A percentile compares a stretch with the other conserved stretches of the same genome.
These are phyloP conservation scores for Ditula angustiorana DNA, from an alignment of 2,888 invertebrate species.

Conservation along the genomic window DNA sequence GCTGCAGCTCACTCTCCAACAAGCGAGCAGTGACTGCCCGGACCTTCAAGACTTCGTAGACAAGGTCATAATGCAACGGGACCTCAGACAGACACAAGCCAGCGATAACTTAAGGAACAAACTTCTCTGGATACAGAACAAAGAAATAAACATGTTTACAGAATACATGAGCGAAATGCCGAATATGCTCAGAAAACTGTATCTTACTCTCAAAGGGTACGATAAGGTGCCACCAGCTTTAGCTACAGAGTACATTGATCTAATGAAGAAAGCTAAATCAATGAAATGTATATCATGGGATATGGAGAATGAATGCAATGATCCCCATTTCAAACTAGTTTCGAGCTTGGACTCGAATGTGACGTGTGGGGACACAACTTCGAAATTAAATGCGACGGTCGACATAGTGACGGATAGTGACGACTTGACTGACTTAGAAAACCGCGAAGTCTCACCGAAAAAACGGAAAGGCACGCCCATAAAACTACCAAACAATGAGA, in stretches of 20 bases:
- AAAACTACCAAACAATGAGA: constrained; percentile 70
- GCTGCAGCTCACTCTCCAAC: constrained; percentile 55
- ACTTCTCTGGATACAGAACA: constrained; percentile 71
- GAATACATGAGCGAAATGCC: constrained; percentile 83
- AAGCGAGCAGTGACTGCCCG: constrained; percentile 61
- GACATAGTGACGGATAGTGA: constrained; percentile 72
- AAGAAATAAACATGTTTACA: constrained; percentile 80
- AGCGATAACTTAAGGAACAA: constrained; percentile 69
- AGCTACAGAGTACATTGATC: constrained; percentile 84
- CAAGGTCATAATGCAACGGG: constrained; percentile 59
- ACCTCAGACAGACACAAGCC: constrained; percentile 71
- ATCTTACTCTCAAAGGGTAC: constrained; percentile 85
- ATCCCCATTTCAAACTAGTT: constrained; percentile 65
- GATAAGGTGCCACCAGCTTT: constrained; percentile 85
- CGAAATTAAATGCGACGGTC: constrained; percentile 52
- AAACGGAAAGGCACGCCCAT: constrained; percentile 78
- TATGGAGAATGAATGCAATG: constrained; percentile 60
- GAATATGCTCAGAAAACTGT: constrained; percentile 83
- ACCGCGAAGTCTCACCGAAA: constrained; percentile 55
- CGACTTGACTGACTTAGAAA: constrained; percentile 68
- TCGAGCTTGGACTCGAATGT: constrained; percentile 65
- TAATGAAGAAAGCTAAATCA: constrained; percentile 86
- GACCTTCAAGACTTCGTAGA: constrained; percentile 61
- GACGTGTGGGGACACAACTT: constrained; percentile 51
- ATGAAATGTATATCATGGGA: constrained; percentile 87